phyloP scores from a whole-genome alignment of 2,888 invertebrate species.

The Molorchus minor region DNA sequence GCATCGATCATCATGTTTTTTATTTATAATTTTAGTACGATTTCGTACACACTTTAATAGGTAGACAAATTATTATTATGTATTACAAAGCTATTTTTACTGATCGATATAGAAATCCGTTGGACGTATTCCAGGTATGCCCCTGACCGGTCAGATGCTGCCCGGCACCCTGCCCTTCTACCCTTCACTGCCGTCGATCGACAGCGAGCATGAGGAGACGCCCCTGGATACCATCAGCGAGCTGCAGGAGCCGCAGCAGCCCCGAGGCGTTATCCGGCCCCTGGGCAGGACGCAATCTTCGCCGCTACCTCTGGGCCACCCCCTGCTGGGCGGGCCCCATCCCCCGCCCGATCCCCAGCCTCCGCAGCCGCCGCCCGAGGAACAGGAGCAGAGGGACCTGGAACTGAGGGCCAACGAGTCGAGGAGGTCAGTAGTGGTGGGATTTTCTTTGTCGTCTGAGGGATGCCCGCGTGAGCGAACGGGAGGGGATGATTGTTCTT shows the following conservation, averaged over 20 bases:
- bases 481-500: too few species aligned
- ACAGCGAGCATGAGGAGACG: constrained; percentile 66
- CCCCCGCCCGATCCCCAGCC: constrained; percentile 46
- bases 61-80: too few species aligned
- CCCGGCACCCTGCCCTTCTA: constrained; percentile 77
- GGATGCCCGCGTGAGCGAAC: not conserved
- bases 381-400: constrained; percentile 60
- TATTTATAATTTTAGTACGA: too few species aligned
- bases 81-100: not conserved
- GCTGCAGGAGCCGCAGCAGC: constrained; percentile 50
- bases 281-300: constrained; percentile 95
- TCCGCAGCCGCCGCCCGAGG: constrained; percentile 74
- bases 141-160: constrained; percentile 71
- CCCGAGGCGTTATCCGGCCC: constrained; percentile 68
- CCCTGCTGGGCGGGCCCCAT: constrained; percentile 72
- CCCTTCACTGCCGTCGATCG: constrained; percentile 71
- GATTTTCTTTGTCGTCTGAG: not conserved
- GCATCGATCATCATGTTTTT: too few species aligned
- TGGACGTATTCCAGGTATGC: too few species aligned
- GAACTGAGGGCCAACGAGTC: constrained; percentile 63
- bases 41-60: too few species aligned
- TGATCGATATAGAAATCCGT: too few species aligned
- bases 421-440: constrained; percentile 53
- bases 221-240: constrained; percentile 63
- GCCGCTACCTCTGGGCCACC: constrained; percentile 88